These are phyloP conservation scores for Lepidonotus clava DNA, from an alignment of 2,888 invertebrate species.

Conservation along the genomic window DNA sequence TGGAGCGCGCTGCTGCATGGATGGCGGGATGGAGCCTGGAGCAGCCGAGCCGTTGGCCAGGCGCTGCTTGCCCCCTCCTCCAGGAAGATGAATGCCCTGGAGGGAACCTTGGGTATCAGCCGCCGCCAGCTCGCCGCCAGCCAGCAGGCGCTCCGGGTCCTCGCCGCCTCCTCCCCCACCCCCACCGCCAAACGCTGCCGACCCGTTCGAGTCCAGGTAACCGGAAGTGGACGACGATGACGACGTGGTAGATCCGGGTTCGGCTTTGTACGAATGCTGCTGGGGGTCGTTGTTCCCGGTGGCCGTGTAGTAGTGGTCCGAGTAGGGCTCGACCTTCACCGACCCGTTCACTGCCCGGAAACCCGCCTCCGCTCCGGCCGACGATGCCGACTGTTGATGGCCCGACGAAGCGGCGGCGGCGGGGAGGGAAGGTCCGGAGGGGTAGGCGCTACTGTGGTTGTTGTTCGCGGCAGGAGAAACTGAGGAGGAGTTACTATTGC, in stretches of 20 bases:
- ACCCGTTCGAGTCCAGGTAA: background rate
- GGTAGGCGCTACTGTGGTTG: too few species aligned
- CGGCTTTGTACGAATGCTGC: too few species aligned
- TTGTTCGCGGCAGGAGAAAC: background rate
- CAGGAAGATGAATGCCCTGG: too few species aligned
- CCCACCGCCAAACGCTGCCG: background rate
- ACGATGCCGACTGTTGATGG: background rate
- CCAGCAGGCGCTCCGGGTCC: background rate
- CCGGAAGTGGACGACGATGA: background rate
- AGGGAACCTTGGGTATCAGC: background rate
- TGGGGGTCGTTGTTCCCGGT: too few species aligned
- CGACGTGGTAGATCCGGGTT: background rate
- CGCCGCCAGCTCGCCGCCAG: background rate
- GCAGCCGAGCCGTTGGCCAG: background rate
- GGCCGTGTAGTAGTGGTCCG: background rate
- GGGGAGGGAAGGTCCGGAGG: background rate
- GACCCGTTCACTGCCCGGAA: slow-evolving; percentile 12
- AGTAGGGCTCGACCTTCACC: background rate
- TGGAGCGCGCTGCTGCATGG: background rate
- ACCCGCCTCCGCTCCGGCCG: background rate
- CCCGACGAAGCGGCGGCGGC: background rate
- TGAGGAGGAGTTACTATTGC: background rate
- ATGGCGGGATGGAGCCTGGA: background rate
- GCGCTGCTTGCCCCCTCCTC: background rate
- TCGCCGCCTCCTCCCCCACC: background rate